A percentile compares a stretch with the other conserved stretches of the same genome.
These are phyloP conservation scores for Brevimyrus niger DNA, from an alignment of 2,113 vertebrate genomes.

Conservation along the genomic window DNA sequence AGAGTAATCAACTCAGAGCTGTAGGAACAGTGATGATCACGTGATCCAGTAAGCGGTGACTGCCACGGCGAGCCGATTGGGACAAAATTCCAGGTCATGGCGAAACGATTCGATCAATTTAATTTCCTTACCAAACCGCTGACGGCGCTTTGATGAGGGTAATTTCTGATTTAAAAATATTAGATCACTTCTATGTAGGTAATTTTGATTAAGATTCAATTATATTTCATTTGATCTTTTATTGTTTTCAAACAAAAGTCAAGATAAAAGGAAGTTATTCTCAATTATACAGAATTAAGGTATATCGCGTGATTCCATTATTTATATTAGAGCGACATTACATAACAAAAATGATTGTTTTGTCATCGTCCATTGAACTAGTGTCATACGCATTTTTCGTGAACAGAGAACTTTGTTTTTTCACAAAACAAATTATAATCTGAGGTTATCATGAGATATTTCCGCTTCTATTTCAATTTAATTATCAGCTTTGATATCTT, in stretches of 20 bases:
- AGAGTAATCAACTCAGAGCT: background rate
- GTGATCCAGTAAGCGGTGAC: background rate
- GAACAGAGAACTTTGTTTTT: background rate
- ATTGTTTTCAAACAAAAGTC: background rate
- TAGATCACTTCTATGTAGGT: background rate
- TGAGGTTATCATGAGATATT: background rate
- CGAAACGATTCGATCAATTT: background rate
- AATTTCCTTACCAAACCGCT: background rate
- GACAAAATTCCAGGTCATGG: background rate
- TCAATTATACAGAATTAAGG: background rate
- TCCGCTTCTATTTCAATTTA: background rate
- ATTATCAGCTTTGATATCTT: background rate
- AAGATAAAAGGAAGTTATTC: background rate
- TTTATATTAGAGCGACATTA: background rate
- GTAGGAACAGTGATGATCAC: background rate
- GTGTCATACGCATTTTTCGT: background rate
- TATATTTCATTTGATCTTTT: background rate
- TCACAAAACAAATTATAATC: background rate
- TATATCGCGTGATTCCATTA: background rate
- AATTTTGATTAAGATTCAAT: background rate
- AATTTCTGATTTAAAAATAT: background rate
- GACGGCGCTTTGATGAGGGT: background rate
- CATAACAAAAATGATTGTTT: background rate
- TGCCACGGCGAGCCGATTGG: background rate
- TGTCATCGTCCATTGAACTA: background rate